These are phyloP conservation scores for Lasioglossum oenotherae DNA, from an alignment of 2,888 invertebrate species.

Conservation along the genomic window DNA sequence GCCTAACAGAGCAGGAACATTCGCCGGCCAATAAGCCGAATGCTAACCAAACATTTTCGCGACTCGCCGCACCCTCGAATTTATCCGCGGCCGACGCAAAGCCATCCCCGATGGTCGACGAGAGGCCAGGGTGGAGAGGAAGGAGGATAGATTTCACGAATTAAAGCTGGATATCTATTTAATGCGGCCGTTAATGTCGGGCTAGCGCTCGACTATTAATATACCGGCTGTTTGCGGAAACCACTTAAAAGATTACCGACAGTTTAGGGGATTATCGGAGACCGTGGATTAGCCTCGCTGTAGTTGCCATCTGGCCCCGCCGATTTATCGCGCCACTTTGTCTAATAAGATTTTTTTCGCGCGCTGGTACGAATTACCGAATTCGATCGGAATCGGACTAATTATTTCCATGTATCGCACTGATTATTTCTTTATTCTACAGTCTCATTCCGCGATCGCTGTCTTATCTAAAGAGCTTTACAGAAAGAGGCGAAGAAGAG, in stretches of 20 bases:
- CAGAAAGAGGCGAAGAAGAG: not conserved
- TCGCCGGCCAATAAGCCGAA: constrained; percentile 79
- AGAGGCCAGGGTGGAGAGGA: constrained; percentile 14
- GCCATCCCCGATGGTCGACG: not conserved
- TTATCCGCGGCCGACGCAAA: constrained; percentile 65
- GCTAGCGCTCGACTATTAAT: constrained; percentile 47
- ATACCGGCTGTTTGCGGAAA: constrained; percentile 34
- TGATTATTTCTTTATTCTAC: not conserved
- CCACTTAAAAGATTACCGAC: constrained; percentile 59
- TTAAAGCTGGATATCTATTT: constrained; percentile 63
- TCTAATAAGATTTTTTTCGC: not conserved
- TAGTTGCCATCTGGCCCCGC: constrained; percentile 18
- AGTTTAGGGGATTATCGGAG: constrained; percentile 43
- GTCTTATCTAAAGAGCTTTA: not conserved
- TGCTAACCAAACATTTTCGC: constrained; percentile 81
- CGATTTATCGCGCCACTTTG: constrained; percentile 16
- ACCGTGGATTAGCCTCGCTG: constrained; percentile 28
- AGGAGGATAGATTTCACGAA: constrained; percentile 62
- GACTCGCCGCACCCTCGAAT: constrained; percentile 77
- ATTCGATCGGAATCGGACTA: not conserved
- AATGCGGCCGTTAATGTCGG: constrained; percentile 46
- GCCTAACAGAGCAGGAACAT: constrained; percentile 80
- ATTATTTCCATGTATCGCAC: not conserved
- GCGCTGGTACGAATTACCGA: not conserved
- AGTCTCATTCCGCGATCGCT: not conserved